Percentiles rank a stretch among this genome's conserved stretches.
Conservation (phyloP, 2,113 vertebrate genomes). For the Pterophyllum scalare region DNA sequence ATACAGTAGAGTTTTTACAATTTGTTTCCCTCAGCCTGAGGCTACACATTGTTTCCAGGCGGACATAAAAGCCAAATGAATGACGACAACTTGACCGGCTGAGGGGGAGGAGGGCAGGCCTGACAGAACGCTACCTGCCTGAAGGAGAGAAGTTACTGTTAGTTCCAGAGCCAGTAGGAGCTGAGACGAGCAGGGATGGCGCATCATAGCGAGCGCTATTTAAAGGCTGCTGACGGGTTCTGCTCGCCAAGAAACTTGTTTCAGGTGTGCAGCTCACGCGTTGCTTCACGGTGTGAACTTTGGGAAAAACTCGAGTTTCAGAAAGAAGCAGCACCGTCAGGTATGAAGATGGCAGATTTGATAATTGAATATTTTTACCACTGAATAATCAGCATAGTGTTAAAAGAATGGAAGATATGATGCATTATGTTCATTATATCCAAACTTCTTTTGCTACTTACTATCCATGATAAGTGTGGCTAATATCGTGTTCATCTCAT, state of each 20-base stretch:
- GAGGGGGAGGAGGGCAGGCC: constrained; percentile 43
- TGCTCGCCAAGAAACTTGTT: constrained; percentile 31
- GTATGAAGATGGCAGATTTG: rapidly evolving
- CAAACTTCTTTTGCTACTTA: background rate
- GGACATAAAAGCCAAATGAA: constrained; percentile 17
- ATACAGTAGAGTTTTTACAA: background rate
- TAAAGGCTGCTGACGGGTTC: constrained; percentile 49
- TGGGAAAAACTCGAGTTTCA: background rate
- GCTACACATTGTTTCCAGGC: constrained; percentile 19
- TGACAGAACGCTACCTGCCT: constrained; percentile 38
- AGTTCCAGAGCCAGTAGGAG: constrained; percentile 38
- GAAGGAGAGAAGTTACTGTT: constrained; percentile 27
- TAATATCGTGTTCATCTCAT: background rate
- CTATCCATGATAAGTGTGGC: background rate
- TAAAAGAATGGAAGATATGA: background rate
- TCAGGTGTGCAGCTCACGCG: background rate
- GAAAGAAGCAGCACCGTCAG: background rate
- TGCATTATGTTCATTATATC: background rate
- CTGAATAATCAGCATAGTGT: background rate
- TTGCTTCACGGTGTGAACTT: background rate
- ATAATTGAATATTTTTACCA: background rate
- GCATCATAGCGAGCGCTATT: background rate
- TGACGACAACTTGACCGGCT: constrained; percentile 31
- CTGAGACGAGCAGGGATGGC: constrained; percentile 26
- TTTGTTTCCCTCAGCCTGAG: background rate